A percentile compares a stretch with the other conserved stretches of the same genome.
Evolutionary conservation across 2,888 invertebrate species (phyloP).

Genomic region (Entomobrya multifasciata): DNA sequence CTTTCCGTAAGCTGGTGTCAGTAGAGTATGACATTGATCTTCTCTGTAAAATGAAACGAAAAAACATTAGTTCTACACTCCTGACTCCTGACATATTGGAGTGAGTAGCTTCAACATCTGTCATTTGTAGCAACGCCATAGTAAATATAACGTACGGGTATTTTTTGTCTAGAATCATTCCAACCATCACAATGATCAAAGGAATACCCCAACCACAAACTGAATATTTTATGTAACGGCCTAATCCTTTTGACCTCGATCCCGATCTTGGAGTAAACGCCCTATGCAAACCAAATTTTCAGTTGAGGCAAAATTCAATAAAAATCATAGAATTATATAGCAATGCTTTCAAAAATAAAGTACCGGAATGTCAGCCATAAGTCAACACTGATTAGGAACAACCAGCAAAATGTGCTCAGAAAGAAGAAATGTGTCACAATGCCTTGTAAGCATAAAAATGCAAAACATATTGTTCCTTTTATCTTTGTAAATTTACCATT

Average conservation of each 20-base stretch:
- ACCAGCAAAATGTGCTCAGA: slow-evolving; percentile 80
- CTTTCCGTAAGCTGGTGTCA: slow-evolving; percentile 75
- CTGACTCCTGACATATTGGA: no score
- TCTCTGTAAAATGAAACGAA: slow-evolving; percentile 13
- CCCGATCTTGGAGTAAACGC: slow-evolving; percentile 71
- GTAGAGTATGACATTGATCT: slow-evolving; percentile 42
- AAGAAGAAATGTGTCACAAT: slow-evolving; percentile 78
- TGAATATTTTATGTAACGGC: slow-evolving; percentile 70
- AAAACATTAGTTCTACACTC: neutral
- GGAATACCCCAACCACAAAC: slow-evolving; percentile 76
- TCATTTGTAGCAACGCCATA: no score
- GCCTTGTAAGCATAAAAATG: slow-evolving; percentile 1
- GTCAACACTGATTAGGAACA: slow-evolving; percentile 80
- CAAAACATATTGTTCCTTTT: no score
- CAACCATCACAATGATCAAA: slow-evolving; percentile 57
- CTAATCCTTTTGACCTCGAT: slow-evolving; percentile 60
- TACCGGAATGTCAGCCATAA: slow-evolving; percentile 80
- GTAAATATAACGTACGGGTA: slow-evolving; percentile 63
- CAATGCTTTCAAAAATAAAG: no score
- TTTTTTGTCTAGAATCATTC: slow-evolving; percentile 59
- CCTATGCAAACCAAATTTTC: no score
- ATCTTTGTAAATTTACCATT: no score
- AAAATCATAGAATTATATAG: no score
- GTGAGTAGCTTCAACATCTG: no score
- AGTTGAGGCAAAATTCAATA: no score